Evolutionary conservation across 2,797 vertebrate species (phyloP).

Genomic region (Neosalanx taihuensis): DNA sequence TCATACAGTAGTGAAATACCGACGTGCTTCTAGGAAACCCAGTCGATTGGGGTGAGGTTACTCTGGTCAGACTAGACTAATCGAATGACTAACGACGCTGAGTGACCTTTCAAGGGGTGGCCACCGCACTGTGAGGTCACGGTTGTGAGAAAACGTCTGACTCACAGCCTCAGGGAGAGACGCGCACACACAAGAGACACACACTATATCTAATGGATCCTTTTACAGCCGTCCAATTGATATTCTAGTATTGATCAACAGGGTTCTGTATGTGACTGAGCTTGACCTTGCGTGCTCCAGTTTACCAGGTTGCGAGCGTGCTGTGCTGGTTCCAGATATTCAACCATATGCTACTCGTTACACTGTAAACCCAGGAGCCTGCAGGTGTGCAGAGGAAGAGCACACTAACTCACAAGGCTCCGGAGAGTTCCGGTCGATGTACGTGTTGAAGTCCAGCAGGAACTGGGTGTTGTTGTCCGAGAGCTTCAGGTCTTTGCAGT

Average conservation of each 20-base stretch:
- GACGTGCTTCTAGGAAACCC: constrained; percentile 50
- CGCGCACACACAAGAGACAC: constrained; percentile 4
- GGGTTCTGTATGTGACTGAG: constrained; percentile 7
- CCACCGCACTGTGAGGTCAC: constrained; percentile 33
- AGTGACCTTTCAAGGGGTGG: constrained; percentile 56
- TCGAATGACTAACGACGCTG: constrained; percentile 42
- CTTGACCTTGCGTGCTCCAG: constrained; percentile 4
- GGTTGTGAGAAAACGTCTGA: constrained; percentile 37
- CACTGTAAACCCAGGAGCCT: neutral
- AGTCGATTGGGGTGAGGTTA: constrained; percentile 57
- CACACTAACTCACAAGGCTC: constrained; percentile 64
- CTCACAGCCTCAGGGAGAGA: constrained; percentile 19
- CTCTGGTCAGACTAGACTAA: constrained; percentile 40
- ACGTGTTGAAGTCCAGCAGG: constrained; percentile 87
- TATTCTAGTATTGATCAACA: constrained; percentile 10
- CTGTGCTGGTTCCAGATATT: neutral
- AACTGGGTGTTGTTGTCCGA: constrained; percentile 92
- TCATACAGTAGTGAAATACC: neutral
- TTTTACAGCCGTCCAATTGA: constrained; percentile 3
- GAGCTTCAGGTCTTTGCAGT: constrained; percentile 88
- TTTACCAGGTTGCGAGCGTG: neutral
- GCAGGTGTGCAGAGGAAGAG: constrained; percentile 27
- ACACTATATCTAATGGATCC: neutral
- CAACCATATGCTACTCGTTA: neutral
- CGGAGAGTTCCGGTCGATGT: constrained; percentile 84